Evolutionary conservation across 2,888 invertebrate genomes (phyloP).

Genomic region (Acleris emargana): DNA sequence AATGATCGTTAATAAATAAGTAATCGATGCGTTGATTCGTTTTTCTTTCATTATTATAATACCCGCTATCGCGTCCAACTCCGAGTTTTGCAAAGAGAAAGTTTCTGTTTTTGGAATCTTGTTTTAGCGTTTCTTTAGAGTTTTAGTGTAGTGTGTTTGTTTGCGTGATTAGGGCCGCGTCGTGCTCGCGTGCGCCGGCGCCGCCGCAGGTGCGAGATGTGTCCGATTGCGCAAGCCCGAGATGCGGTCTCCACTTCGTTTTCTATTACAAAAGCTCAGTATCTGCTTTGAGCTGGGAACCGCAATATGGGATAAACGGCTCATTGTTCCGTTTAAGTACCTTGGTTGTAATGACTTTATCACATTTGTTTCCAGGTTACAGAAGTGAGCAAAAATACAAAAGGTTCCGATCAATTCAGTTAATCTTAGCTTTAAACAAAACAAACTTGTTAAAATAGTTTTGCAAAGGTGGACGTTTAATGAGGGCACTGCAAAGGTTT

Average conservation of each 20-base stretch:
- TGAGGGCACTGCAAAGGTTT: neutral
- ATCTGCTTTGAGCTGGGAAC: constrained; percentile 38
- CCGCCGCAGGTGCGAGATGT: constrained; percentile 47
- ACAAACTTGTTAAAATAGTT: neutral
- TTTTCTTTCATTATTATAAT: constrained; percentile 3
- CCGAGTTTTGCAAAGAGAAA: constrained; percentile 12
- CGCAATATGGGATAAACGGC: constrained; percentile 28
- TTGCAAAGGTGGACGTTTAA: neutral
- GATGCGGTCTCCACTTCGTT: constrained; percentile 44
- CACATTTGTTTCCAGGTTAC: constrained; percentile 1
- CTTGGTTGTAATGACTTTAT: constrained; percentile 5
- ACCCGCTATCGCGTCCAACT: too few relatives aligned
- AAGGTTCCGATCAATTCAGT: too few relatives aligned
- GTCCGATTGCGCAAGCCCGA: constrained; percentile 47
- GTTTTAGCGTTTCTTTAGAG: constrained; percentile 2
- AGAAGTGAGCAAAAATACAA: too few relatives aligned
- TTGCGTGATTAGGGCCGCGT: constrained; percentile 45
- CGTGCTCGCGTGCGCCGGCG: constrained; percentile 42
- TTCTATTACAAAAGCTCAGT: constrained; percentile 44
- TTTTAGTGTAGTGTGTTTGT: constrained; percentile 36
- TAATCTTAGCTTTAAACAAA: too few relatives aligned
- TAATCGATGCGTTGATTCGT: constrained; percentile 8
- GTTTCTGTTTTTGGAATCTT: constrained; percentile 14
- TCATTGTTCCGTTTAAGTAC: constrained; percentile 19
- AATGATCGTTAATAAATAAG: constrained; percentile 4